Percentiles rank a stretch among this genome's conserved stretches.
phyloP scores from a whole-genome alignment of 2,888 invertebrate species.

The Ormyrus nitidulus region DNA sequence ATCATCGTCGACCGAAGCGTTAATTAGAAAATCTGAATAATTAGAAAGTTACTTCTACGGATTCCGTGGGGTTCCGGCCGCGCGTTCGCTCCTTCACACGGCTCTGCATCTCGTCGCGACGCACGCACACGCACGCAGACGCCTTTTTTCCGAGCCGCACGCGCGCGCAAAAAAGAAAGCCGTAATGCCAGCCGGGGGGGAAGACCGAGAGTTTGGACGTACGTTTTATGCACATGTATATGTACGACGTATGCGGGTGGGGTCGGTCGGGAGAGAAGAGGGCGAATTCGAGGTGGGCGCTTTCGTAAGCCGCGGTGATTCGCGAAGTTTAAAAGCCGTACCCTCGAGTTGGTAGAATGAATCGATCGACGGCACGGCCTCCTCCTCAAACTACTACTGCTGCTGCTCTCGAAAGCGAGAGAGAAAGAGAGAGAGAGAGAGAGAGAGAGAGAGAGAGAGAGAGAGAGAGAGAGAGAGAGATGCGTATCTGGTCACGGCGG shows the following conservation, averaged over 20 bases:
- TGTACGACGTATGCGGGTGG: not conserved
- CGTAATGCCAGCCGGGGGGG: slow-evolving; percentile 30
- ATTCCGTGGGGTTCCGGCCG: slow-evolving; percentile 58
- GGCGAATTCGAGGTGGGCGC: slow-evolving; percentile 28
- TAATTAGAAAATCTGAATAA: slow-evolving; percentile 75
- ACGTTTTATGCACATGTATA: slow-evolving; percentile 12
- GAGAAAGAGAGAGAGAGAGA: slow-evolving; percentile 64
- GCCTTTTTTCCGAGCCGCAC: slow-evolving; percentile 33
- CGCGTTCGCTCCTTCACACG: slow-evolving; percentile 15
- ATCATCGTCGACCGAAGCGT: slow-evolving; percentile 71
- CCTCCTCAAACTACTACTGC: not conserved
- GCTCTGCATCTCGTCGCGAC: slow-evolving; percentile 14
- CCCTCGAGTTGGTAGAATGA: slow-evolving; percentile 61
- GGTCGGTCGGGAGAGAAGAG: not conserved
- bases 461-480: slow-evolving; percentile 59
- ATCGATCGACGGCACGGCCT: slow-evolving; percentile 67
- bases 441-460: slow-evolving; percentile 62
- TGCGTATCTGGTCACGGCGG: slow-evolving; percentile 70
- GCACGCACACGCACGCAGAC: slow-evolving; percentile 18
- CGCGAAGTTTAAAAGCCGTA: slow-evolving; percentile 61
- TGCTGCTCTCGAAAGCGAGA: slow-evolving; percentile 48
- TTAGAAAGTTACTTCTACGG: slow-evolving; percentile 73
- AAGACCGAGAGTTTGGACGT: slow-evolving; percentile 41
- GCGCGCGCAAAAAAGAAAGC: slow-evolving; percentile 27
- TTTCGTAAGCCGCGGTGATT: slow-evolving; percentile 44